Evolutionary conservation across 2,888 invertebrate genomes (phyloP).

Genomic region (Melinaea marsaeus): DNA sequence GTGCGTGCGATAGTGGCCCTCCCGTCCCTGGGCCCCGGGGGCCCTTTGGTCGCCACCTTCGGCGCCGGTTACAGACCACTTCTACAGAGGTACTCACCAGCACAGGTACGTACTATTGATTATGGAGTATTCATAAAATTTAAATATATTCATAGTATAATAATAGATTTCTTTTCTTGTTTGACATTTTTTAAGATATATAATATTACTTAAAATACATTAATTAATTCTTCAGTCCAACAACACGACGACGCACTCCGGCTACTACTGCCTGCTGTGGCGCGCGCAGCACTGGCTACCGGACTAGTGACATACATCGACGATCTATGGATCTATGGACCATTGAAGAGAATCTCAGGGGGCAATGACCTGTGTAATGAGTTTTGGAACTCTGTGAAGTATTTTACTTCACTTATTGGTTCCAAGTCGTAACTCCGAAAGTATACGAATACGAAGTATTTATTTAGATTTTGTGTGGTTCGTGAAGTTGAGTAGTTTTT

Average conservation of each 20-base stretch:
- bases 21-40: constrained; percentile 56
- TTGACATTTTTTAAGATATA: not conserved
- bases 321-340: not conserved
- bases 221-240: constrained; percentile 27
- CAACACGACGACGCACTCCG: constrained; percentile 44
- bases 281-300: constrained; percentile 83
- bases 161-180: not conserved
- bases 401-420: no score
- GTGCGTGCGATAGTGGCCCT: constrained; percentile 82
- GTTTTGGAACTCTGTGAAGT: not conserved
- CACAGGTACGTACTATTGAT: constrained; percentile 43
- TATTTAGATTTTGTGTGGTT: no score
- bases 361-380: not conserved
- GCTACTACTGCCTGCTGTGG: constrained; percentile 85
- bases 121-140: not conserved
- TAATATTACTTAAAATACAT: constrained; percentile 5
- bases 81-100: constrained; percentile 59
- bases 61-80: constrained; percentile 91
- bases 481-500: no score
- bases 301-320: constrained; percentile 42
- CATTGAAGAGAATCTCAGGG: not conserved
- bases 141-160: not conserved
- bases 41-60: constrained; percentile 83
- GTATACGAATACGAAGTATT: no score
- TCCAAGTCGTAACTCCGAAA: no score